Evolutionary conservation across 2,888 invertebrate genomes (phyloP), one percentile per base, ranked within the genome.

Genomic region (Drosophila cracens): DNA sequence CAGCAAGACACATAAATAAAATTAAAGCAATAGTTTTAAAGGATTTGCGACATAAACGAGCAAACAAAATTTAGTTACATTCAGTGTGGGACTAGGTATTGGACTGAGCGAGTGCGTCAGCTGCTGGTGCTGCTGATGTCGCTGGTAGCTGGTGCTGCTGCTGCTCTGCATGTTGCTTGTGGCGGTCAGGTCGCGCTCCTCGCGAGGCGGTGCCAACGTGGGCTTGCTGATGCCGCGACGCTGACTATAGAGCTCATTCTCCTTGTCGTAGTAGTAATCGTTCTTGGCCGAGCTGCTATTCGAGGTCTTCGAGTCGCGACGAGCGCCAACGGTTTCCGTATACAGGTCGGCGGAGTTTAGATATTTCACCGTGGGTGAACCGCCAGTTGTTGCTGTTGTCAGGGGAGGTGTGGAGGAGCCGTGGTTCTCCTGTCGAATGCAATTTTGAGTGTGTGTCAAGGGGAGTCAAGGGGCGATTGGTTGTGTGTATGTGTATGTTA

Each of bases 201-300:
- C 92, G 51, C 93, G 89, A 18, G 93, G 91, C 38, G 92, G 90
- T 56, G 91, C 85, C 68, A 93, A 72, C 43, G 91, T 93, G 33
- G 91, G 80, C 62, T 92, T 91, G 49, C 84, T 90, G 36, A 91
- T 90, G 4, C 66, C 83, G 18, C 91, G 90, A 34, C 92, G 91
- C 38, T 85, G 87, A 46, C 86, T 82, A 64, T 92, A 92, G 25
- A 93, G 82, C 74, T 93, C 93, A 72, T 93, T 93, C 83, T 93
- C 93, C 86, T 93, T 93, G 82, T 93, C 93, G 70, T 91, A 93
- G 82, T 93, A 93, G 74, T 93, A 93, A 65, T 93, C 93, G 68
- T 91, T 91, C 76, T 91, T 87, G 21, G 88, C 80, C 25, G 90
- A 89, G 63, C 90, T 90, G 74, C 82, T 86, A 60, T 88, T 86